Percentiles rank a stretch among this genome's conserved stretches.
phyloP scores from a whole-genome alignment of 2,888 invertebrate species.

The Callosobruchus maculatus region DNA sequence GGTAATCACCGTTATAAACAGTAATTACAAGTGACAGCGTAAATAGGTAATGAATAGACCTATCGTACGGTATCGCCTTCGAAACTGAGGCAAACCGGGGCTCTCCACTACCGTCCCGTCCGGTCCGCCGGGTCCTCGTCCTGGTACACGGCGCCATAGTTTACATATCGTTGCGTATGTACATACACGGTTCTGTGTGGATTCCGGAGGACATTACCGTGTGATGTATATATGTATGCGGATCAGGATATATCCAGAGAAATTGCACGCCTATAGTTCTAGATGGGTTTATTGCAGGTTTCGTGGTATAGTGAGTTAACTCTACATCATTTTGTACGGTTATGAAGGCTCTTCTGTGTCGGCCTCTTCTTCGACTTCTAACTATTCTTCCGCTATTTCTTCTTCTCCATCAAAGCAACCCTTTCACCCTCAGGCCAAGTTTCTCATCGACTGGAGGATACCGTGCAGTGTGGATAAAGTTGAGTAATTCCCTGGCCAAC shows the following conservation, averaged over 20 bases:
- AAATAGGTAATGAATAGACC: slow-evolving; percentile 41
- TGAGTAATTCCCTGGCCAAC: slow-evolving; percentile 31
- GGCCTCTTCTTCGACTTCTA: background rate
- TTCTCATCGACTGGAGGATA: slow-evolving; percentile 33
- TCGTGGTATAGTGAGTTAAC: background rate
- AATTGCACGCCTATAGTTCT: no score
- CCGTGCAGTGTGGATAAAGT: slow-evolving; percentile 37
- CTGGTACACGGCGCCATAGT: background rate
- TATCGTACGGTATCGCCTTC: slow-evolving; percentile 11
- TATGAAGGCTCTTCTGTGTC: background rate
- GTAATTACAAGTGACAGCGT: slow-evolving; percentile 47
- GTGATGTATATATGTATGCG: background rate
- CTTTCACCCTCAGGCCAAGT: slow-evolving; percentile 7
- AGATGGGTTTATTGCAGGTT: no score
- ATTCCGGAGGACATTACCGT: background rate
- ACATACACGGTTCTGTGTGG: background rate
- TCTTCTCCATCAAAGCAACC: background rate
- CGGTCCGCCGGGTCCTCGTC: no score
- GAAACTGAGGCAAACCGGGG: slow-evolving; percentile 1
- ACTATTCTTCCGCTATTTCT: background rate
- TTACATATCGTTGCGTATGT: background rate
- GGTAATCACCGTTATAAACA: slow-evolving; percentile 47
- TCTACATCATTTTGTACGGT: background rate
- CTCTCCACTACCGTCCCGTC: no score
- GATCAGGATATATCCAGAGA: background rate